phyloP scores from a whole-genome alignment of 2,888 invertebrate genomes.

The Aporophyla nigra region DNA sequence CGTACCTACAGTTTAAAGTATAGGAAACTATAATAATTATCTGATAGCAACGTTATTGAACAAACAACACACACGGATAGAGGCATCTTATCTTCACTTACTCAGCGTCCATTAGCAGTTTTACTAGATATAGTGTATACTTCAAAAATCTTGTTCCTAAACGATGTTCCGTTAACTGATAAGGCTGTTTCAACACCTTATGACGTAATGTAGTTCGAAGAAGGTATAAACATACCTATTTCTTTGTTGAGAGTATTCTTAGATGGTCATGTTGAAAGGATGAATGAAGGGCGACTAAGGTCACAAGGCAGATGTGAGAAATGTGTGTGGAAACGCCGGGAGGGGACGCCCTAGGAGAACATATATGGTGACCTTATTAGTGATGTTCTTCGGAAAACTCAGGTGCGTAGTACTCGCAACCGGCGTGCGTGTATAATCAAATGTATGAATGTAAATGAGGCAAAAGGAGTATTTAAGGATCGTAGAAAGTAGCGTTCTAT shows the following conservation, averaged over 20 bases:
- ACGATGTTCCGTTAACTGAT: conserved; percentile 61
- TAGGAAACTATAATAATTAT: conserved; percentile 80
- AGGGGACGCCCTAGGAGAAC: too few species aligned
- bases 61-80: conserved; percentile 74
- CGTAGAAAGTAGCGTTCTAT: too few species aligned
- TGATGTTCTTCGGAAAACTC: too few species aligned
- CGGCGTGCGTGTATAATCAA: too few species aligned
- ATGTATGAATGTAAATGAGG: too few species aligned
- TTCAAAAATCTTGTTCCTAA: conserved; percentile 65
- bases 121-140: conserved; percentile 55
- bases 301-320: too few species aligned
- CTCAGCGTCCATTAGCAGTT: conserved; percentile 54
- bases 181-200: conserved; percentile 52
- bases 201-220: conserved; percentile 51
- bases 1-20: conserved; percentile 59
- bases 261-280: too few species aligned
- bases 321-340: too few species aligned
- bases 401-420: too few species aligned
- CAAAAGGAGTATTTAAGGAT: too few species aligned
- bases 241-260: not conserved
- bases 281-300: too few species aligned
- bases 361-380: too few species aligned
- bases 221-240: conserved; percentile 29
- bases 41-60: conserved; percentile 75
- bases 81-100: conserved; percentile 71